phyloP scores from a whole-genome alignment of 2,113 vertebrate species.

The Ictalurus punctatus region DNA sequence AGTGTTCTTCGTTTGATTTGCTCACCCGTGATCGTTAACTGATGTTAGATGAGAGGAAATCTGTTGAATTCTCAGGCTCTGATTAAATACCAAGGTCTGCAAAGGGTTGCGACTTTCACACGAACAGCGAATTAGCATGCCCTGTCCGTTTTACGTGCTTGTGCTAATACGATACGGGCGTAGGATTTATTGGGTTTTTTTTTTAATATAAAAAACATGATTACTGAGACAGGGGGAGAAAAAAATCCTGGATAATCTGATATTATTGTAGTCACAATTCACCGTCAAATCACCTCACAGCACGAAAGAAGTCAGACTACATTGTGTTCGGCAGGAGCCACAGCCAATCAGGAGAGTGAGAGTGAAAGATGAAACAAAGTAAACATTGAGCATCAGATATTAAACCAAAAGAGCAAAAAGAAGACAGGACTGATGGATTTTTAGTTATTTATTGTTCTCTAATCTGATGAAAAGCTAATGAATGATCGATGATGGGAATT shows the following conservation, averaged over 20 bases:
- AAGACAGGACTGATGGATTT: not conserved
- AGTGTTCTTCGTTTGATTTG: not conserved
- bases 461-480: not conserved
- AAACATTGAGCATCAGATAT: not conserved
- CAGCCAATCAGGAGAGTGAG: not conserved
- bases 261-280: not conserved
- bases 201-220: not conserved
- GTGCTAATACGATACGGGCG: not conserved
- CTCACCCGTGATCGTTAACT: not conserved
- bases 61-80: not conserved
- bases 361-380: not conserved
- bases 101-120: not conserved
- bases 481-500: not conserved
- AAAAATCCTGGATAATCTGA: not conserved
- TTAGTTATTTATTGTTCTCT: not conserved
- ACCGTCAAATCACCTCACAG: not conserved
- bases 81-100: not conserved
- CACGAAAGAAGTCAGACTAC: not conserved
- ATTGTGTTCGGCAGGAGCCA: not conserved
- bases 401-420: not conserved
- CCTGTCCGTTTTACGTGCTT: not conserved
- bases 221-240: not conserved
- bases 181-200: not conserved
- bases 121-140: not conserved
- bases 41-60: slow-evolving; percentile 5